Evolutionary conservation across 2,888 invertebrate genomes (phyloP).

Genomic region (Malacosoma neustria): DNA sequence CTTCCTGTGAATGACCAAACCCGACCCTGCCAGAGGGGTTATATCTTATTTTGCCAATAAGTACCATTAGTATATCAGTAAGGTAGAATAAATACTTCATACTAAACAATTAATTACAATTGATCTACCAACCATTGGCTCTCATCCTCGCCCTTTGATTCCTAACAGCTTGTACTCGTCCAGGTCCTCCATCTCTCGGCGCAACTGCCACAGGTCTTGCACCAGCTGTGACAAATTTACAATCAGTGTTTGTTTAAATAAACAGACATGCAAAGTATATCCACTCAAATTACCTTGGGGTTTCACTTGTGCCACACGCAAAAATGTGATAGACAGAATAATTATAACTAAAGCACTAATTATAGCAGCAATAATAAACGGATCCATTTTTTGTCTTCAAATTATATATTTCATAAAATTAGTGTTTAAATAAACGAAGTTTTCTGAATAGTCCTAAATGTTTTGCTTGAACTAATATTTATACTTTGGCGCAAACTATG

Average conservation of each 20-base stretch:
- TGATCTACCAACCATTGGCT: slow-evolving; percentile 69
- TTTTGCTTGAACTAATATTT: too few relatives aligned
- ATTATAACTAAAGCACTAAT: slow-evolving; percentile 53
- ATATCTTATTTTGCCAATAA: too few relatives aligned
- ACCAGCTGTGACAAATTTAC: slow-evolving; percentile 26
- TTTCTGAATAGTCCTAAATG: too few relatives aligned
- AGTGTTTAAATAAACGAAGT: too few relatives aligned
- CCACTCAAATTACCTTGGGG: slow-evolving; percentile 41
- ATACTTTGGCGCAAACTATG: too few relatives aligned
- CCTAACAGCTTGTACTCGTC: slow-evolving; percentile 82
- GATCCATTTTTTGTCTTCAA: slow-evolving; percentile 41
- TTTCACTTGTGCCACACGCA: slow-evolving; percentile 42
- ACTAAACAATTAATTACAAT: too few relatives aligned
- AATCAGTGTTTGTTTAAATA: slow-evolving; percentile 6
- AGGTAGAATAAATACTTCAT: too few relatives aligned
- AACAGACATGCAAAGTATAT: neutral
- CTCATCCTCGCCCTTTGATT: slow-evolving; percentile 81
- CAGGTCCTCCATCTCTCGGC: slow-evolving; percentile 73
- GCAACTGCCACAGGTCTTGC: slow-evolving; percentile 49
- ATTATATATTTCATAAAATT: too few relatives aligned
- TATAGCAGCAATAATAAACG: slow-evolving; percentile 57
- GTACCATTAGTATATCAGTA: too few relatives aligned
- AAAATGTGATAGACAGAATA: slow-evolving; percentile 42
- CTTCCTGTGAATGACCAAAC: too few relatives aligned
- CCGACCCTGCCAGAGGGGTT: too few relatives aligned